phyloP scores from a whole-genome alignment of 2,888 invertebrate genomes.

The Bombyx huttoni region DNA sequence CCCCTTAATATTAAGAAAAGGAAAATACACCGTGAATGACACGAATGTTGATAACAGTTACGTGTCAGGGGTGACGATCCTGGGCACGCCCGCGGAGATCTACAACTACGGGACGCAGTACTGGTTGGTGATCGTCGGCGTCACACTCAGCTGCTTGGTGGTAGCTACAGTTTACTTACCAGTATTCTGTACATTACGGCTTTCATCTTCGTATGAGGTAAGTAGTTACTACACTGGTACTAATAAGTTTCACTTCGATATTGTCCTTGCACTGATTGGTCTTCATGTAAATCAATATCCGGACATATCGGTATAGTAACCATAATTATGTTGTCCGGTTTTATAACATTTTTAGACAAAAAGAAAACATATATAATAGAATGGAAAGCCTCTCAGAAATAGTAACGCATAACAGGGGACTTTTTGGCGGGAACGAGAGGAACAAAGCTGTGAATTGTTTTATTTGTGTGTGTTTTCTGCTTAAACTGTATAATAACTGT shows the following conservation, averaged over 20 bases:
- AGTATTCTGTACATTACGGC: constrained; percentile 81
- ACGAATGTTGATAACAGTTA: constrained; percentile 68
- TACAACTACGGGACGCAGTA: constrained; percentile 90
- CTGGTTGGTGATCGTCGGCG: constrained; percentile 81
- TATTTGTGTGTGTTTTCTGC: too few relatives aligned
- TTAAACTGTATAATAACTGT: too few relatives aligned
- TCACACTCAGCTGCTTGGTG: constrained; percentile 76
- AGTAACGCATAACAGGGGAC: too few relatives aligned
- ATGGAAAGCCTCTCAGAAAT: too few relatives aligned
- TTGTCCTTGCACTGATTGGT: too few relatives aligned
- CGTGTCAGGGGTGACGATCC: constrained; percentile 88
- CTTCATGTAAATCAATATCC: too few relatives aligned
- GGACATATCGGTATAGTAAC: too few relatives aligned
- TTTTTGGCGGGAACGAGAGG: too few relatives aligned
- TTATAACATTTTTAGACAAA: too few relatives aligned
- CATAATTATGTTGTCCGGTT: too few relatives aligned
- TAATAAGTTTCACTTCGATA: neutral
- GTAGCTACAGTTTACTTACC: constrained; percentile 83
- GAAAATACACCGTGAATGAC: neutral
- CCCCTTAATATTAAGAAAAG: neutral
- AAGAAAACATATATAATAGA: too few relatives aligned
- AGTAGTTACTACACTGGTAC: constrained; percentile 9
- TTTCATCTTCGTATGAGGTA: constrained; percentile 90
- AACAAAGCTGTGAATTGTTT: too few relatives aligned
- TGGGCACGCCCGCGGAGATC: constrained; percentile 90